These are phyloP conservation scores for Barnardius zonarius DNA, from an alignment of 2,113 vertebrate species.

Conservation along the genomic window DNA sequence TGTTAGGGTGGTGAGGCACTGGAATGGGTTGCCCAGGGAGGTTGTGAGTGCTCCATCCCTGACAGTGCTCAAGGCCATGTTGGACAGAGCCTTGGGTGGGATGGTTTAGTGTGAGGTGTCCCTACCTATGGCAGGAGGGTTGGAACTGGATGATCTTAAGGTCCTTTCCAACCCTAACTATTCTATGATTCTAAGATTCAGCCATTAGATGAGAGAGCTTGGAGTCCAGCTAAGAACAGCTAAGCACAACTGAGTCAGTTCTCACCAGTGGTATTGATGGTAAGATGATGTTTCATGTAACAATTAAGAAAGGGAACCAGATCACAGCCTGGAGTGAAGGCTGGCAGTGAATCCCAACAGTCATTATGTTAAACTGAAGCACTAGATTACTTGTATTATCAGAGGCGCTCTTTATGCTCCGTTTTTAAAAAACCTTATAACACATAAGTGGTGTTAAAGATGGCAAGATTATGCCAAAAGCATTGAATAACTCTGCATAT, in stretches of 20 bases:
- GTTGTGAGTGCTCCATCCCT: too few species aligned
- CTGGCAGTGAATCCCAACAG: not conserved
- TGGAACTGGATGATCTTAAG: too few species aligned
- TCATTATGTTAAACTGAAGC: not conserved
- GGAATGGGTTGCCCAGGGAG: too few species aligned
- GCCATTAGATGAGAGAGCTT: not conserved
- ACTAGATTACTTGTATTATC: not conserved
- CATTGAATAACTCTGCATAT: not conserved
- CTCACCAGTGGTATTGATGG: rapidly evolving
- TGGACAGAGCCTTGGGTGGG: too few species aligned
- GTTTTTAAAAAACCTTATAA: not conserved
- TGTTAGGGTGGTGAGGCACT: too few species aligned
- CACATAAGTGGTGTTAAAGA: rapidly evolving
- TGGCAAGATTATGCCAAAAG: not conserved
- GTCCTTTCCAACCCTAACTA: too few species aligned
- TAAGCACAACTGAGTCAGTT: not conserved
- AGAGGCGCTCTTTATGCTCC: not conserved
- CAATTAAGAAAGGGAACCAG: not conserved
- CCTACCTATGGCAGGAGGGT: too few species aligned
- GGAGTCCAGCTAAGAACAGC: not conserved
- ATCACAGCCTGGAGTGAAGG: not conserved
- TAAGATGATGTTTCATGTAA: not conserved
- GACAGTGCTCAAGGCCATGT: too few species aligned
- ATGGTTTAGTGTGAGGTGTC: too few species aligned
- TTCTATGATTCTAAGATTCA: not conserved